Evolutionary conservation across 1,140 invertebrate genomes (phyloP).

Genomic region (Polypedilum vanderplanki): DNA sequence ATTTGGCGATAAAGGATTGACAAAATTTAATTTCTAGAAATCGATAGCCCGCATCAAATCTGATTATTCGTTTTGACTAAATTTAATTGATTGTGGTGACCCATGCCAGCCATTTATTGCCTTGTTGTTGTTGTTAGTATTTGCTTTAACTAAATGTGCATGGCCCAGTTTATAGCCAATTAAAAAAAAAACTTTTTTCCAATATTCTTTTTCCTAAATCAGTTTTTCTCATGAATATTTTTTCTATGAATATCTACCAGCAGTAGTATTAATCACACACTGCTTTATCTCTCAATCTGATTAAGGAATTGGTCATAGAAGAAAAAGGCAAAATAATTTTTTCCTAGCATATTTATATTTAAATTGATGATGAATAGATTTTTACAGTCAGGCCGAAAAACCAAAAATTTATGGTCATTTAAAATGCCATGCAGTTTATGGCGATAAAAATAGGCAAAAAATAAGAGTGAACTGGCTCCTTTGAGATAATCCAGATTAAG

Average conservation of each 20-base stretch:
- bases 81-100: background rate
- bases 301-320: slow-evolving; percentile 4
- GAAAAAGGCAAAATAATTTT: background rate
- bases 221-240: slow-evolving; percentile 5
- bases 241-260: background rate
- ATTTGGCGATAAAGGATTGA: slow-evolving; percentile 19
- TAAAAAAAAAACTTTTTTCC: background rate
- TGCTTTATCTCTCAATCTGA: slow-evolving; percentile 18
- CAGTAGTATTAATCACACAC: slow-evolving; percentile 5
- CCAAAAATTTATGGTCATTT: background rate
- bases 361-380: slow-evolving; percentile 13
- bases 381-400: background rate
- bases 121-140: background rate
- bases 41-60: background rate
- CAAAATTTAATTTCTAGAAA: slow-evolving; percentile 11
- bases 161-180: slow-evolving; percentile 16
- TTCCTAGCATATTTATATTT: background rate
- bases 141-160: background rate
- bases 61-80: background rate
- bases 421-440: background rate
- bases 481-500: slow-evolving; percentile 24
- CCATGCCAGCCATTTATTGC: background rate
- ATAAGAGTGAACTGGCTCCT: slow-evolving; percentile 21
- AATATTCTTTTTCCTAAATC: background rate
- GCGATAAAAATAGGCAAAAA: slow-evolving; percentile 8